Evolutionary conservation across 1,140 invertebrate genomes (phyloP).

Genomic region (Artemia franciscana): DNA sequence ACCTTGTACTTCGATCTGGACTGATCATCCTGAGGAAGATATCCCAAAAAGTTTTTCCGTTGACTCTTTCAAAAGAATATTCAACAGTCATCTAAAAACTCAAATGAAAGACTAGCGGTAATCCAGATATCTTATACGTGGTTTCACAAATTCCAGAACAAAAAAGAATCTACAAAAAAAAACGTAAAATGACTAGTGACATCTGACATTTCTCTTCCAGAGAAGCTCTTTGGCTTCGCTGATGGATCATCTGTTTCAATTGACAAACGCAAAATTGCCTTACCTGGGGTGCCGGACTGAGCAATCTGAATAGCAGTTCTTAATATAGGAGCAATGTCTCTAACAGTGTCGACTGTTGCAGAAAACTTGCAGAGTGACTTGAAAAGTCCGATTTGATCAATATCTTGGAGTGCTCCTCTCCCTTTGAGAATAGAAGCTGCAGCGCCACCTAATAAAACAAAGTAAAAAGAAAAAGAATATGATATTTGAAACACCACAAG

Average conservation of each 20-base stretch:
- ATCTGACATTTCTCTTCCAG: neutral
- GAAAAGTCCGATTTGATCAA: conserved; percentile 37
- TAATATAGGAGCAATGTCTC: conserved; percentile 32
- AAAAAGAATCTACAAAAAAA: conserved; percentile 4
- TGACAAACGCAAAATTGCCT: conserved; percentile 4
- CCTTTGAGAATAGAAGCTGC: conserved; percentile 32
- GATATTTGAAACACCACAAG: neutral
- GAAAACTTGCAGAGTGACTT: conserved; percentile 35
- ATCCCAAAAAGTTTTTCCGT: too few relatives aligned
- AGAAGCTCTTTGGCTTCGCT: too few relatives aligned
- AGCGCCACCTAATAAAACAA: conserved; percentile 20
- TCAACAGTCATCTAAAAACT: too few relatives aligned
- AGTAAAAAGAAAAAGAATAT: conserved; percentile 1
- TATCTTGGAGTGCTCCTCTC: conserved; percentile 37
- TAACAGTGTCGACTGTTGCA: conserved; percentile 22
- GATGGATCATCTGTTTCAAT: neutral
- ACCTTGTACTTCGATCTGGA: too few relatives aligned
- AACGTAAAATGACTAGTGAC: too few relatives aligned
- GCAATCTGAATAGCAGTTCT: conserved; percentile 29
- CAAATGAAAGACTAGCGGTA: too few relatives aligned
- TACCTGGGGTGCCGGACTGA: conserved; percentile 34
- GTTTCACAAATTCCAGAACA: neutral
- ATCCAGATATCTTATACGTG: too few relatives aligned
- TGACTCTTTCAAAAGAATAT: too few relatives aligned
- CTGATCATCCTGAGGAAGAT: too few relatives aligned